These are phyloP conservation scores for Mormoops blainvillei DNA, from an alignment of 2,113 vertebrate species.

Conservation along the genomic window DNA sequence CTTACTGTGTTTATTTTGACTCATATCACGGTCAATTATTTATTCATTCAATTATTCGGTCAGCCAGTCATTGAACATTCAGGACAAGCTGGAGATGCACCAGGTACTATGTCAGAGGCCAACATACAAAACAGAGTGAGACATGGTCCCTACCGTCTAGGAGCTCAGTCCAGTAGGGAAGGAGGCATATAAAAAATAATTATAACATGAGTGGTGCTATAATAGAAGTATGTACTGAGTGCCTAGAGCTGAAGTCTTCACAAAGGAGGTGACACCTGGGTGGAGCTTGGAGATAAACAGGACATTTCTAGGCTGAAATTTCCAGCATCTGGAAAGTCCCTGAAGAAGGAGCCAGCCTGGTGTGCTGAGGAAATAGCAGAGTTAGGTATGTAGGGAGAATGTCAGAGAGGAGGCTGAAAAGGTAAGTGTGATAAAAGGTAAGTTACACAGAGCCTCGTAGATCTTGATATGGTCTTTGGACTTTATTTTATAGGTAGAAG, in stretches of 20 bases:
- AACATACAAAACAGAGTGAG: not conserved
- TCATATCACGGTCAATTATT: not conserved
- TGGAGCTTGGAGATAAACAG: not conserved
- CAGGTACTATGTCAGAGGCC: not conserved
- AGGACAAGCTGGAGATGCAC: not conserved
- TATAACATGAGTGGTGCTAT: not conserved
- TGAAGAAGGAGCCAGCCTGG: not conserved
- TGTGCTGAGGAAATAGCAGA: not conserved
- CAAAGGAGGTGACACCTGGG: not conserved
- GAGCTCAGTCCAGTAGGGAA: not conserved
- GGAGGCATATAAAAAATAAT: not conserved
- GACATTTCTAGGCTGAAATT: constrained; percentile 7
- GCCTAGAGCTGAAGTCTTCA: not conserved
- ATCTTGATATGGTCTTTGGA: not conserved
- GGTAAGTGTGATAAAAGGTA: not conserved
- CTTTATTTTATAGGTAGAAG: not conserved
- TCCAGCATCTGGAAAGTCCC: not conserved
- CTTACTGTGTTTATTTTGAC: not conserved
- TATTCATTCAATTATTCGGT: not conserved
- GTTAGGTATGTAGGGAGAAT: not conserved
- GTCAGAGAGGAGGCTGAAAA: not conserved
- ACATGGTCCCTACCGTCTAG: not conserved
- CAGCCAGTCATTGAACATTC: not conserved
- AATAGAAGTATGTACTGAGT: not conserved
- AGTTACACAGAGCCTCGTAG: not conserved